Base-by-base conservation (phyloP, 2,888 invertebrate species). In the Zootermopsis nevadensis region DNA sequence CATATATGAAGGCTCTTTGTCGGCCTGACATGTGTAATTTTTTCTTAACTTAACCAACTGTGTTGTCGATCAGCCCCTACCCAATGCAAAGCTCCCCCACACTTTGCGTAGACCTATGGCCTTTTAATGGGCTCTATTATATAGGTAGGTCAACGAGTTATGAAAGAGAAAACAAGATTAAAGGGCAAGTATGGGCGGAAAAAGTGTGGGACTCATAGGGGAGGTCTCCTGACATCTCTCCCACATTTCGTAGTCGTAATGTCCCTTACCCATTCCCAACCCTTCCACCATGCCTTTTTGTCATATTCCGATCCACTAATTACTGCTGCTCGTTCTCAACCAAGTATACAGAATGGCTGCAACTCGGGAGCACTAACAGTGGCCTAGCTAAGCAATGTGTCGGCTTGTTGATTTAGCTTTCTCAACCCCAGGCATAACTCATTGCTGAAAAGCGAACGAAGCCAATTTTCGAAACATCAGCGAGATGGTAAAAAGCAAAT, bases 71-170 rank as follows among this genome's bases (percentile, higher is more conserved):
- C 60, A 60, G 8, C 12, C 60, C 1, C 60, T 27, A 1, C n/a
- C n/a, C 60, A n/a, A 60, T 60, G 60, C n/a, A 27, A 60, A 60
- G 0, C 2, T 12, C 60, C 27, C n/a, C n/a, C 27, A 27, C 60
- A 60, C n/a, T 60, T 60, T 60, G 60, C 69, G 33, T 33, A 69
- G 2, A 69, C 8, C 7, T 42, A 2, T 10, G 2, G 53, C 12
- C 38, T 77, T 48, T 53, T 77, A 77, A 77, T 77, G 77, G 77
- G 19, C 53, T 53, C 77, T 30, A 77, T 53, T 77, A 53, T 77
- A 27, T 77, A 48, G 2, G 77, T 27, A 30, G 2, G 53, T 77
- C 53, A 53, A 53, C 53, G 31, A 12, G 53, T 77, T 48, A 77
- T 77, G 53, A 77, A 77, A 77, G 77, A 48, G 53, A 77, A 33